phyloP scores from a whole-genome alignment of 1,140 invertebrate genomes.

The Lamellibrachia luymesi region DNA sequence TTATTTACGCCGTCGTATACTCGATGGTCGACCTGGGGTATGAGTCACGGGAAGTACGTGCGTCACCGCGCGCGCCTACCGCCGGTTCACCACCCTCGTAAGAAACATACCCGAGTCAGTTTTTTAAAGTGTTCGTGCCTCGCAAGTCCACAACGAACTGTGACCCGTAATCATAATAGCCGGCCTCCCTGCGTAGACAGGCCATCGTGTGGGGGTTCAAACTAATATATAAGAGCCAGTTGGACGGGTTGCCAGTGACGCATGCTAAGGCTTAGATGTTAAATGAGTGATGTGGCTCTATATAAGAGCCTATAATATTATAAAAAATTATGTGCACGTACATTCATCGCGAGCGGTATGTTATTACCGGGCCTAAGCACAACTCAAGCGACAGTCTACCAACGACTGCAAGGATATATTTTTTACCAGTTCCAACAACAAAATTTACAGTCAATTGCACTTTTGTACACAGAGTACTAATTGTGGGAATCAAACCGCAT shows the following conservation, averaged over 20 bases:
- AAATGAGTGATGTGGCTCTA: neutral
- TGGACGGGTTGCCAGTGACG: neutral
- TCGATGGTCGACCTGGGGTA: neutral
- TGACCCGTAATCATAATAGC: neutral
- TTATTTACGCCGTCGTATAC: neutral
- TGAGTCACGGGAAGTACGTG: neutral
- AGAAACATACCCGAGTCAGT: neutral
- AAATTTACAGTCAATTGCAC: neutral
- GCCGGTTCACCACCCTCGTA: neutral
- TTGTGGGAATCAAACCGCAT: neutral
- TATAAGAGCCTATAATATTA: too few species aligned
- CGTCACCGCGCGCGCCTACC: neutral
- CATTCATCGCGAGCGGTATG: too few species aligned
- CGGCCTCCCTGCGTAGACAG: neutral
- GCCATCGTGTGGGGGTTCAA: neutral
- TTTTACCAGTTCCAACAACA: neutral
- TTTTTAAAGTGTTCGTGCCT: neutral
- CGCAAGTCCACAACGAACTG: neutral
- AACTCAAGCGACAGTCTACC: neutral
- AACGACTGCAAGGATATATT: neutral
- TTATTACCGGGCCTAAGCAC: too few species aligned
- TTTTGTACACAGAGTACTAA: neutral
- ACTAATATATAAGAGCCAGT: neutral
- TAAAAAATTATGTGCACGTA: too few species aligned
- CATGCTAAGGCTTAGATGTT: neutral